phyloP scores from a whole-genome alignment of 92 coral and sea anemone genomes.

The Ricordea florida region DNA sequence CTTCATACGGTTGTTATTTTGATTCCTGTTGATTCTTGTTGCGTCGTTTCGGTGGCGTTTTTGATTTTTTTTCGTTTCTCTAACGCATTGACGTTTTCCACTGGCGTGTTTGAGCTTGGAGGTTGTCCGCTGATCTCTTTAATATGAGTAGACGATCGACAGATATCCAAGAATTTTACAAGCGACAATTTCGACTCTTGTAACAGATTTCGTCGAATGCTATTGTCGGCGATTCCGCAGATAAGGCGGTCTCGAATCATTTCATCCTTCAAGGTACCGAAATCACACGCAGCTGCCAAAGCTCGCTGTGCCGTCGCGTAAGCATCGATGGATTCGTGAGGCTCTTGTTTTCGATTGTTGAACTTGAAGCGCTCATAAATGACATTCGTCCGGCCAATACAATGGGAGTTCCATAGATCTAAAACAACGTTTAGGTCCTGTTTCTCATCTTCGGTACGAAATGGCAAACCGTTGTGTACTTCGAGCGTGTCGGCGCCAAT shows the following conservation, averaged over 20 bases:
- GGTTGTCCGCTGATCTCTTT: constrained; percentile 15
- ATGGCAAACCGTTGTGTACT: constrained; percentile 43
- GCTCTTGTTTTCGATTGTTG: constrained; percentile 50
- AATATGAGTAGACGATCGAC: constrained; percentile 36
- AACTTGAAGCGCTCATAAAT: constrained; percentile 52
- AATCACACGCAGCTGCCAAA: constrained; percentile 35
- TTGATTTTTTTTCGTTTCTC: not conserved
- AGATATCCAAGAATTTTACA: constrained; percentile 56
- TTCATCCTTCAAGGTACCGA: constrained; percentile 30
- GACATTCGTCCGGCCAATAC: constrained; percentile 48
- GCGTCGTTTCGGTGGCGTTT: not conserved
- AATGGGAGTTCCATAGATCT: constrained; percentile 22
- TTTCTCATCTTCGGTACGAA: constrained; percentile 10
- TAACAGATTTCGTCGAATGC: constrained; percentile 40
- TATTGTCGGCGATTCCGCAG: constrained; percentile 53
- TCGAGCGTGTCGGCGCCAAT: constrained; percentile 31
- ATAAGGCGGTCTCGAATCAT: constrained; percentile 52
- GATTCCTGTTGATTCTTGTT: not conserved
- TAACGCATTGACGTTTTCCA: not conserved
- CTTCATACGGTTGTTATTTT: not conserved
- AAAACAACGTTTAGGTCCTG: constrained; percentile 16
- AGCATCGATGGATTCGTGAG: constrained; percentile 45
- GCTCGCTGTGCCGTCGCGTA: constrained; percentile 35
- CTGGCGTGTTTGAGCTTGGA: not conserved
- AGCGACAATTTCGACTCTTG: constrained; percentile 44